A percentile compares a stretch with the other conserved stretches of the same genome.
Conservation (phyloP, 1,140 invertebrate genomes). For the Chironomus striatipennis region DNA sequence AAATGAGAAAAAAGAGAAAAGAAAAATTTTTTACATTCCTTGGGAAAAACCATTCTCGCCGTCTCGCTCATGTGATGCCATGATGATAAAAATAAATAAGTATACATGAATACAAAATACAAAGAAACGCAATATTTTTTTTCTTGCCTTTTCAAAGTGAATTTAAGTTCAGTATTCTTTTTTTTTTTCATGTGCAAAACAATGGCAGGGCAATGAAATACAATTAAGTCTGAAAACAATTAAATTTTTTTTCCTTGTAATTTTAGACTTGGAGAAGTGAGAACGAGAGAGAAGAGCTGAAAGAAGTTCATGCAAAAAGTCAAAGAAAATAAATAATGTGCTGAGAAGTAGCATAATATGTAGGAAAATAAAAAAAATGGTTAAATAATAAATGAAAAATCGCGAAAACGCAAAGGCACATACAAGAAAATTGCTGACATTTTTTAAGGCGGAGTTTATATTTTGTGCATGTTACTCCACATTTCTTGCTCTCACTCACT, state of each 20-base stretch:
- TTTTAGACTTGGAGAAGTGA: too few species aligned
- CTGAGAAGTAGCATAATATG: too few species aligned
- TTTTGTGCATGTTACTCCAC: background rate
- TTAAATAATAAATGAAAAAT: constrained; percentile 14
- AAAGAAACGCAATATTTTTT: too few species aligned
- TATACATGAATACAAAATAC: too few species aligned
- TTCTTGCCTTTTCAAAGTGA: too few species aligned
- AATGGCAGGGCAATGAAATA: constrained; percentile 3
- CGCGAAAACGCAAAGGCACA: background rate
- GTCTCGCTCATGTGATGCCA: background rate
- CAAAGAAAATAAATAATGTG: background rate
- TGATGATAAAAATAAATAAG: too few species aligned
- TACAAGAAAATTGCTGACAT: constrained; percentile 19
- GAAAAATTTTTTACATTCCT: constrained; percentile 7
- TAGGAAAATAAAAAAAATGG: background rate
- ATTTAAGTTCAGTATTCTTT: too few species aligned
- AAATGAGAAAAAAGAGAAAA: background rate
- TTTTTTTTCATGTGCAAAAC: background rate
- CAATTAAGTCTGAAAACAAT: constrained; percentile 7
- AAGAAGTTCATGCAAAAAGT: too few species aligned
- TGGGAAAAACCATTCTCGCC: background rate
- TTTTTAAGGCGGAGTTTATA: constrained; percentile 16
- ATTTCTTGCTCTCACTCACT: background rate
- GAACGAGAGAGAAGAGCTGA: too few species aligned
- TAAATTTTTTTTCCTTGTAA: background rate